phyloP scores from a whole-genome alignment of 2,113 vertebrate species.

The Myiagra hebetior region DNA sequence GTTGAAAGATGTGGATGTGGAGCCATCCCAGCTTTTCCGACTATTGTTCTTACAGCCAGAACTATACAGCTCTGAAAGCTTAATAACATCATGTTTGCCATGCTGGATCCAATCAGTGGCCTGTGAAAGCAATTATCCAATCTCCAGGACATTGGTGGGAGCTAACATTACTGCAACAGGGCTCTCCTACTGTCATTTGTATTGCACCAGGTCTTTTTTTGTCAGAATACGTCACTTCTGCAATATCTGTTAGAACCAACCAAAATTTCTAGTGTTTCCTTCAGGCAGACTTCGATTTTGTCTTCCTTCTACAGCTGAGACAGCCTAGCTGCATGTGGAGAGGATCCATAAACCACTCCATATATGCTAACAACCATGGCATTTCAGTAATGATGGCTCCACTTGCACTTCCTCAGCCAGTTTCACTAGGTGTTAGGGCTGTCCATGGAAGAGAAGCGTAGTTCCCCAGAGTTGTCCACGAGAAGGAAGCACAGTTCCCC shows the following conservation, averaged over 20 bases:
- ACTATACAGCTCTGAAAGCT: not conserved
- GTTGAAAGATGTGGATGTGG: not conserved
- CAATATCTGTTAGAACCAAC: not conserved
- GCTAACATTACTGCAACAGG: not conserved
- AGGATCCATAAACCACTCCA: not conserved
- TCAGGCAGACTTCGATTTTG: not conserved
- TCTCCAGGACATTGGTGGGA: not conserved
- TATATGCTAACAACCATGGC: not conserved
- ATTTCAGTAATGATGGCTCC: not conserved
- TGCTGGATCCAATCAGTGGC: not conserved
- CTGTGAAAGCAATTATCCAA: not conserved
- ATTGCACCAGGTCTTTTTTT: not conserved
- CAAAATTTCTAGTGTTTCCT: not conserved
- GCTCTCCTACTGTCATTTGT: not conserved
- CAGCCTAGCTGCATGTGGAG: rapidly evolving
- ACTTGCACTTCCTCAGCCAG: not conserved
- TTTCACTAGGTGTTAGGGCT: not conserved
- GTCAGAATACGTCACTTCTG: not conserved
- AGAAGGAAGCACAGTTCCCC: not conserved
- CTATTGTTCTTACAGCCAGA: not conserved
- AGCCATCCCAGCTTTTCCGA: not conserved
- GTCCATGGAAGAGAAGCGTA: not conserved
- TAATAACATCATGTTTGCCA: not conserved
- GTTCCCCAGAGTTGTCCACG: not conserved
- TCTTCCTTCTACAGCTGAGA: not conserved